Evolutionary conservation across 2,888 invertebrate species (phyloP), one percentile per base, ranked within the genome.

Genomic region (Ligdia adustata): DNA sequence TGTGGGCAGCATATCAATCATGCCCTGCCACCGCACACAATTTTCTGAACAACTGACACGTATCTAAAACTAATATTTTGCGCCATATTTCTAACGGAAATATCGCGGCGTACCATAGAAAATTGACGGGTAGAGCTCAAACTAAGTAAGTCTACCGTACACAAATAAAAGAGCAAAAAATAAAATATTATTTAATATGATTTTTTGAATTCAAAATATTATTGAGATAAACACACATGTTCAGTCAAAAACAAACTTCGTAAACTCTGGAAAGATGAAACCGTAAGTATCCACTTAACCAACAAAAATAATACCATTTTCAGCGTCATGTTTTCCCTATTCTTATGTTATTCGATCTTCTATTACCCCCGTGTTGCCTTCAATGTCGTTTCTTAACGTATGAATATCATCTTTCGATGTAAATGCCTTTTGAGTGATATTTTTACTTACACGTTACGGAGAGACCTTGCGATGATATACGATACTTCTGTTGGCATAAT

Each of bases 1-100:
- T 64, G 72, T 65, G 72, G 67, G 64, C 59, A 62, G 72, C 69
- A 64, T 75, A 79, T 80, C 76, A 79, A 81, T 81, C 79, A 79
- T 64, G 62, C 31, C 11, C 44, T 42, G 57, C 61, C 48, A 51
- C 60, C 68, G 68, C 66, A 66, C 66, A 62, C 69, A 65, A 75
- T 79, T 77, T 73, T 77, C 67, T 69, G 69, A 72, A 67, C 72
- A 71, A 76, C 70, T 72, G 77, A 70, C 75, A 70, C 70, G 66
- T 69, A 66, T 63, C 64, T 64, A 62, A 71, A 74, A 73, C 69
- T 68, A 71, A 70, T 71, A 69, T 71, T 70, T 66, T 66, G 61
- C 60, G 35, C 42, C 48, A 48, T 41, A 48, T 48, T 42, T 48
- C 42, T 42, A 38, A 13, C 32, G 48, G 42, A 42, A 42, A 47